A percentile compares a stretch with the other conserved stretches of the same genome.
Conservation (phyloP, 2,797 vertebrate species). For the Halcyon smyrnensis region DNA sequence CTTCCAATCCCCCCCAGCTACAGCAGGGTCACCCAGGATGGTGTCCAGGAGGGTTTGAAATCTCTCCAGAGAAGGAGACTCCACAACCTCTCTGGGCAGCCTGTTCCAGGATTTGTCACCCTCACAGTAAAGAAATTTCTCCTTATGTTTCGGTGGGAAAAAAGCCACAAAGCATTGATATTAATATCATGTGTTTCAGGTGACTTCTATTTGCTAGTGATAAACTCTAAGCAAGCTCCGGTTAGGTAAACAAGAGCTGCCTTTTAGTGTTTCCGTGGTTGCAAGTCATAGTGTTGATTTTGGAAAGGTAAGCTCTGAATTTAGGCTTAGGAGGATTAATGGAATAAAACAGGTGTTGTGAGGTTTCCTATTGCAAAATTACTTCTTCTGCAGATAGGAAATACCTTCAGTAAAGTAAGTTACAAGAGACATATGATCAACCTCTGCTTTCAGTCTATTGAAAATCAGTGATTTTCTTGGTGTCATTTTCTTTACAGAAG, state of each 20-base stretch:
- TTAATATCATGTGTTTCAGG: background rate
- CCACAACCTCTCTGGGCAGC: no score
- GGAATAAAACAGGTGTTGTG: background rate
- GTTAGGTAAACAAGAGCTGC: background rate
- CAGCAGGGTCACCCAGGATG: no score
- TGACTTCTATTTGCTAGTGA: background rate
- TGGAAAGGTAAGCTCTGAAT: conserved; percentile 17
- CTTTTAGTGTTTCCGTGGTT: conserved; percentile 8
- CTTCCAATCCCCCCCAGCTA: no score
- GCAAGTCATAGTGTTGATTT: background rate
- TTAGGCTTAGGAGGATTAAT: background rate
- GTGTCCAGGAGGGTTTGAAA: no score
- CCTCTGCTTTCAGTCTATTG: background rate
- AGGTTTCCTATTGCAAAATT: conserved; percentile 28
- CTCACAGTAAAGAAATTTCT: no score
- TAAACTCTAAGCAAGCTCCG: background rate
- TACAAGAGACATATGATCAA: background rate
- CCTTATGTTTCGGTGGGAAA: no score
- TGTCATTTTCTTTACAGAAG: background rate
- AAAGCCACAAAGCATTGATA: background rate
- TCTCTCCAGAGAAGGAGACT: no score
- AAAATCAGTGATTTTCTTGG: background rate
- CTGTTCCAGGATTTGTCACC: no score
- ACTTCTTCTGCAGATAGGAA: background rate
- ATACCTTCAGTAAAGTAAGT: background rate